phyloP scores from a whole-genome alignment of 2,888 invertebrate species.

The Epistrophella euchroma region DNA sequence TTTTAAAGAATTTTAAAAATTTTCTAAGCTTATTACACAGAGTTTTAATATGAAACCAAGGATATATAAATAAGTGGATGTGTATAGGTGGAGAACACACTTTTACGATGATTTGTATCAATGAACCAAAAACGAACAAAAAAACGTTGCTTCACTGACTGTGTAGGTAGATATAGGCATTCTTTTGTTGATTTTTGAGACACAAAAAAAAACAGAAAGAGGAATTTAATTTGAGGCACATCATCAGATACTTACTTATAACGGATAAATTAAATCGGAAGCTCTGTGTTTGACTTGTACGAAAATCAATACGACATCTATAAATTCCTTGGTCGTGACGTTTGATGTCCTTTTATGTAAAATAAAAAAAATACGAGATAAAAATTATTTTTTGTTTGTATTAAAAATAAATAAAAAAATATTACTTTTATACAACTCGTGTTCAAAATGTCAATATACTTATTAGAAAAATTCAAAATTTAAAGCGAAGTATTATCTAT shows the following conservation, averaged over 20 bases:
- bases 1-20: background rate
- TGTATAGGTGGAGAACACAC: background rate
- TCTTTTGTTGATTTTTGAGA: background rate
- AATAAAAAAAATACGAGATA: conserved; percentile 26
- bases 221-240: conserved; percentile 37
- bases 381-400: background rate
- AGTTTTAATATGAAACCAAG: conserved; percentile 8
- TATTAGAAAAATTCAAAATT: background rate
- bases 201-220: conserved; percentile 13
- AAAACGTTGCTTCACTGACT: background rate
- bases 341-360: conserved; percentile 87
- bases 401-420: background rate
- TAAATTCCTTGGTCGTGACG: conserved; percentile 95
- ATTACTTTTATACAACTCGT: background rate
- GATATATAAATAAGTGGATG: background rate
- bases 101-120: conserved; percentile 19
- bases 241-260: conserved; percentile 88
- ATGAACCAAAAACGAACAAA: background rate
- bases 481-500: background rate
- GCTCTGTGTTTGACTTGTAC: conserved; percentile 94
- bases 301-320: conserved; percentile 95
- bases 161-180: background rate
- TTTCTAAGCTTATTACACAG: conserved; percentile 18
- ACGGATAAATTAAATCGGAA: conserved; percentile 95
- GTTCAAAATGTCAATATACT: conserved; percentile 18